Percentiles rank a stretch among this genome's conserved stretches.
phyloP scores from a whole-genome alignment of 1,140 invertebrate genomes.

The Chlorops oryzae region DNA sequence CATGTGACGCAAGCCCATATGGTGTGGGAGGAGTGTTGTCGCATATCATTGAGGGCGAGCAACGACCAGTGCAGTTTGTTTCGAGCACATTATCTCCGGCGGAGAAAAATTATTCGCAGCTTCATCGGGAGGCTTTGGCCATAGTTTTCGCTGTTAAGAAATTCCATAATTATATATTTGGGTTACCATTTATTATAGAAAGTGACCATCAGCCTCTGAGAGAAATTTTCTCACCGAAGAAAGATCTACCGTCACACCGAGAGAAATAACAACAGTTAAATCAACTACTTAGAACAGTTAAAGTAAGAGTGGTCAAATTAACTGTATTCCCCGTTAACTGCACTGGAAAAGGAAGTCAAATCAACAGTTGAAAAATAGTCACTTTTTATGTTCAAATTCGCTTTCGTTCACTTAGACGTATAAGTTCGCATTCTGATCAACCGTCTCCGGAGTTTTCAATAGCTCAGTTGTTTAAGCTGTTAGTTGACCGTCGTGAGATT shows the following conservation, averaged over 20 bases:
- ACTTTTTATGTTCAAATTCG: too few relatives aligned
- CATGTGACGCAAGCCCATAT: slow-evolving; percentile 10
- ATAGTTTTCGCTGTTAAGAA: slow-evolving; percentile 49
- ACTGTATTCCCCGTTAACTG: too few relatives aligned
- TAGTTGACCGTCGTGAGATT: too few relatives aligned
- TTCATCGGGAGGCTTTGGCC: slow-evolving; percentile 49
- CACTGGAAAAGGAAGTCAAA: too few relatives aligned
- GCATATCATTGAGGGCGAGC: slow-evolving; percentile 21
- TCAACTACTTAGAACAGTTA: too few relatives aligned
- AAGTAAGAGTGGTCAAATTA: too few relatives aligned
- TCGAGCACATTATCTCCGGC: slow-evolving; percentile 15
- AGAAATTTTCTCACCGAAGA: slow-evolving; percentile 1
- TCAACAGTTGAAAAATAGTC: too few relatives aligned
- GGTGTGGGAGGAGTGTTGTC: slow-evolving; percentile 6
- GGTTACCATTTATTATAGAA: slow-evolving; percentile 6
- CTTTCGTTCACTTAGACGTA: too few relatives aligned
- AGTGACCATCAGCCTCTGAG: slow-evolving; percentile 4
- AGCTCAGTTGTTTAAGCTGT: too few relatives aligned
- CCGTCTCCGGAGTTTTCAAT: too few relatives aligned
- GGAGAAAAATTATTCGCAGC: slow-evolving; percentile 32
- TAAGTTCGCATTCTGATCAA: too few relatives aligned
- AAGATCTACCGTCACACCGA: background rate
- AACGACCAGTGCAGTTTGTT: slow-evolving; percentile 23
- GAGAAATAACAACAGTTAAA: too few relatives aligned
- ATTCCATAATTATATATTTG: slow-evolving; percentile 49